Evolutionary conservation across 2,113 vertebrate genomes (phyloP), one percentile per base, ranked within the genome.

Genomic region (Hyaena hyaena): DNA sequence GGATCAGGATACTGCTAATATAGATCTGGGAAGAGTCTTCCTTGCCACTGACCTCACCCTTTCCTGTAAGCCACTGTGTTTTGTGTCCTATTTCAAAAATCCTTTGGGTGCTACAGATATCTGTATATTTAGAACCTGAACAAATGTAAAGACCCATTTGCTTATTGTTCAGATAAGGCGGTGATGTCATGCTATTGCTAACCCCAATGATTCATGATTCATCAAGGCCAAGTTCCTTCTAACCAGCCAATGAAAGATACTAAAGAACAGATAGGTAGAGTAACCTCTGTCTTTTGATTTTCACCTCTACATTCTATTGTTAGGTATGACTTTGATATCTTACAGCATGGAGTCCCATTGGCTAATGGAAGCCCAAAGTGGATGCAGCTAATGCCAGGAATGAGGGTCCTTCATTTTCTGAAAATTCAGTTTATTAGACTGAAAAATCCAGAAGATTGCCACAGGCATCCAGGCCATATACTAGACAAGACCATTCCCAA

Each of bases 361-460:
- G 2, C 69, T 88, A 96, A 83, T 61, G 33, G 83, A 95, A 68
- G 21, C 23, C 73, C 71, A 88, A 71, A 95, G n/a, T 89, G 65
- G 12, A 88, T 90, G 17, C 21, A 88, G 79, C 58, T 96, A 69
- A 85, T 14, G 45, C 12, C 23, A 92, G 43, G 83, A 92, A 90
- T n/a, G 21, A 90, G 66, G 97, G 97, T 97, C 94, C 95, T 98
- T 98, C 98, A 95, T 98, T 98, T 98, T 94, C 97, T 98, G 93
- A 97, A 98, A 98, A 98, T 97, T 98, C 97, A 93, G 90, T 97
- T 98, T 98, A 96, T 98, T 98, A 98, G 94, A 97, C 77, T 96
- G 93, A 96, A 97, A 96, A 98, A 98, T 98, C 97, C 97, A 97
- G 92, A 98, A 79, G 94, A 96, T 96, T 98, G 90, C 97, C 79